Conservation (phyloP, 92 coral and sea anemone genomes). For the Paragorgia papillata region DNA sequence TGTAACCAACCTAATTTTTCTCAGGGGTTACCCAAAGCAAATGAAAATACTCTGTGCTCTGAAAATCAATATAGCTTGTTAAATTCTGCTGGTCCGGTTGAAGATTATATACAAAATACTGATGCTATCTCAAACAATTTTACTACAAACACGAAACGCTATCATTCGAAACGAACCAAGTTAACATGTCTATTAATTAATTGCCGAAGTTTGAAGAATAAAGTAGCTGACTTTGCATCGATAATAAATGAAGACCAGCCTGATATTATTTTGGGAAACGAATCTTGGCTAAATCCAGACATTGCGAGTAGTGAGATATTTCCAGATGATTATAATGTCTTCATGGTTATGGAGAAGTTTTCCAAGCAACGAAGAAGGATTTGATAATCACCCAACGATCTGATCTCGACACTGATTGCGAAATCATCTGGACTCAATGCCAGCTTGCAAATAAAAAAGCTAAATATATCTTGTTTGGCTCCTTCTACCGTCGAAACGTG, state of each 20-base stretch:
- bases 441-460: constrained; percentile 41
- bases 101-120: no score
- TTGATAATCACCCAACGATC: constrained; percentile 46
- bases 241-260: constrained; percentile 41
- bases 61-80: no score
- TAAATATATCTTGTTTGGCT: constrained; percentile 50
- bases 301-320: constrained; percentile 39
- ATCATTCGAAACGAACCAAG: no score
- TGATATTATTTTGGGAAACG: constrained; percentile 47
- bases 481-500: no score
- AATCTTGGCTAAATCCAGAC: constrained; percentile 51
- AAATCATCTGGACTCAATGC: constrained; percentile 57
- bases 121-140: no score
- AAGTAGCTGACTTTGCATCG: constrained; percentile 52
- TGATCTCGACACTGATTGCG: constrained; percentile 57
- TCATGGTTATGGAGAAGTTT: constrained; percentile 46
- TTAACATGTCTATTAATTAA: no score
- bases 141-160: no score
- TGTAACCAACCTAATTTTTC: no score
- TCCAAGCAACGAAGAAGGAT: constrained; percentile 47
- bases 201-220: constrained; percentile 50
- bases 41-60: no score
- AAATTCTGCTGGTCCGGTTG: no score
- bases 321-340: constrained; percentile 48
- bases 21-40: no score